Conservation (phyloP, 2,888 invertebrate species). For the Abscondita cerata region DNA sequence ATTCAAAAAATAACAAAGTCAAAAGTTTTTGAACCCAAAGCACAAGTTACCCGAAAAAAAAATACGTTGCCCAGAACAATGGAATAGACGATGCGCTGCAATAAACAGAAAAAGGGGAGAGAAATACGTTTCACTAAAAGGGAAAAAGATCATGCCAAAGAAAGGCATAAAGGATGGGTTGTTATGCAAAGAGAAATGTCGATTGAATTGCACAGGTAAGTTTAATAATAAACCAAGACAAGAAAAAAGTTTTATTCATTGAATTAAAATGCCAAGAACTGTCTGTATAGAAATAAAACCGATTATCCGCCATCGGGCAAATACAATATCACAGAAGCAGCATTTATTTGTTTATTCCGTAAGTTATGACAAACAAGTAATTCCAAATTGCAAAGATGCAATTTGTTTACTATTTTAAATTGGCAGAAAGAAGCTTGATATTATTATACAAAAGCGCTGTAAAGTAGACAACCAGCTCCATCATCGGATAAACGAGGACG, state of each 20-base stretch:
- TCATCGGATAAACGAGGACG: background rate
- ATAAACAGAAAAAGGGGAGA: background rate
- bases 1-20: background rate
- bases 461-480: background rate
- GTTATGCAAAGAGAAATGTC: background rate
- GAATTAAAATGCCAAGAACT: constrained; percentile 11
- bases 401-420: background rate
- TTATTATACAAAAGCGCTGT: background rate
- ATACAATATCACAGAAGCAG: background rate
- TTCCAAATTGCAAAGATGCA: background rate
- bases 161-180: background rate
- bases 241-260: constrained; percentile 3
- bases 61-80: background rate
- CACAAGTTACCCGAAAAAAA: background rate
- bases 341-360: background rate
- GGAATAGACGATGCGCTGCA: background rate
- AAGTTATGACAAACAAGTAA: background rate
- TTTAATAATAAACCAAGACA: constrained; percentile 4
- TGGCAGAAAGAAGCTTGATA: background rate
- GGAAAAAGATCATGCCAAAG: background rate
- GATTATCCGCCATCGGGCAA: constrained; percentile 9
- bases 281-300: constrained; percentile 8
- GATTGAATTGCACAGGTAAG: background rate
- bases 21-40: background rate
- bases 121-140: background rate